Evolutionary conservation across 2,888 invertebrate species (phyloP), one percentile per base, ranked within the genome.

Genomic region (Hypomecis atomaria): DNA sequence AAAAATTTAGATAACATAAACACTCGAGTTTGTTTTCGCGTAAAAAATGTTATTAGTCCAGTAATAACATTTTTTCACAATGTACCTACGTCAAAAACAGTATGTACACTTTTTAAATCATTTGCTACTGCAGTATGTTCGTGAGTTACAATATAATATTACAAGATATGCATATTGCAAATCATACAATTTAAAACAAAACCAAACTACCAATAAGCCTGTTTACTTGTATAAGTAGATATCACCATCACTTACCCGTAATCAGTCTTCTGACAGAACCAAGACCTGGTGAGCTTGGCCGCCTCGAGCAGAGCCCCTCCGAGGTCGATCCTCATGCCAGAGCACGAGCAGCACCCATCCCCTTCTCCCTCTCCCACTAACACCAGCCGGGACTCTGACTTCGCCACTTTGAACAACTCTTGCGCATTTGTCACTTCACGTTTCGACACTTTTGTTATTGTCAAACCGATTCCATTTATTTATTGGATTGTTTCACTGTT

Each of bases 241-340:
- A n/a, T 50, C 33, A 8, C 8, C 2, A 8, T 33, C 66, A 89
- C 92, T 92, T 72, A 92, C 92, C 91, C 90, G 90, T 92, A 89
- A 72, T 84, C 89, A 73, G 92, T 87, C 76, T 79, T 89, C 83
- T 91, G 92, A 76, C 92, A 92, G 78, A 92, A 92, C 92, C 92
- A 92, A 70, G 88, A 90, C 70, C 90, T 84, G 67, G 92, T 92
- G 78, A 92, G 87, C 86, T 92, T 92, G 68, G 92, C 92, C 74
- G 91, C 92, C 80, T 92, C 92, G 49, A 92, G 83, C 67, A 92
- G 81, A 44, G 85, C 91, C 65, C 89, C 90, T 38, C 90, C 91
- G 53, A 92, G 82, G 71, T 90, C 89, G 83, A 92, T 88, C 90
- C 89, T 92, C 92, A 92, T 92, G 82, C 91, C 92, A 87, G 89